A percentile compares a stretch with the other conserved stretches of the same genome.
phyloP scores from a whole-genome alignment of 2,888 invertebrate genomes.

The Oxystoma pomonae region DNA sequence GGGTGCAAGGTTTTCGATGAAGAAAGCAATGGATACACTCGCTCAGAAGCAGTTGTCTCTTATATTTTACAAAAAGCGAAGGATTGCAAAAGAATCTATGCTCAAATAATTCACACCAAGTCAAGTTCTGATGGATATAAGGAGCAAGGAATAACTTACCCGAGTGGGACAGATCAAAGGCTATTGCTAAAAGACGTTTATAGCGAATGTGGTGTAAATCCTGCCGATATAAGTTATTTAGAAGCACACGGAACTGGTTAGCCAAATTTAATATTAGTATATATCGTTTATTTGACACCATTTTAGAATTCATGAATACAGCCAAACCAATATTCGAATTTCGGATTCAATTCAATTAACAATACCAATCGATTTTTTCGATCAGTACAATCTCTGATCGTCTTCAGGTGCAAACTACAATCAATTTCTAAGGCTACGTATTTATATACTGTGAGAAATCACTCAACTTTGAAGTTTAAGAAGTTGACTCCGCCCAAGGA shows the following conservation, averaged over 20 bases:
- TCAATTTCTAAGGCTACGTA: no score
- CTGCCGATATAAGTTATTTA: constrained; percentile 67
- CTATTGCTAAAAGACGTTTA: constrained; percentile 60
- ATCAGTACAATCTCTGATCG: no score
- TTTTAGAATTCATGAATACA: no score
- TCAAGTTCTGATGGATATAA: constrained; percentile 43
- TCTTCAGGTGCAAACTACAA: no score
- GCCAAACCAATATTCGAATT: no score
- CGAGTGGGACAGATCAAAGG: constrained; percentile 54
- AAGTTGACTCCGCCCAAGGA: no score
- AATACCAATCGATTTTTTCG: no score
- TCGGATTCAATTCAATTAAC: no score
- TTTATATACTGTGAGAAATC: no score
- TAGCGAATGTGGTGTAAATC: constrained; percentile 65
- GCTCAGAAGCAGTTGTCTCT: constrained; percentile 72
- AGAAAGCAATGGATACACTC: constrained; percentile 73
- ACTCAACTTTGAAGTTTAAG: no score
- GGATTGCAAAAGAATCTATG: constrained; percentile 51
- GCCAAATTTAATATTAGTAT: no score
- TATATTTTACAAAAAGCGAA: constrained; percentile 65
- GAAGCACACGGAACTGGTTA: constrained; percentile 86
- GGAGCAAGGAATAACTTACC: constrained; percentile 42
- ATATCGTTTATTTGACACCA: no score
- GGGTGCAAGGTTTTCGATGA: constrained; percentile 89
- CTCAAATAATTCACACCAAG: constrained; percentile 43